Conservation (phyloP, 2,888 invertebrate species). For the Cataglyphis livida region DNA sequence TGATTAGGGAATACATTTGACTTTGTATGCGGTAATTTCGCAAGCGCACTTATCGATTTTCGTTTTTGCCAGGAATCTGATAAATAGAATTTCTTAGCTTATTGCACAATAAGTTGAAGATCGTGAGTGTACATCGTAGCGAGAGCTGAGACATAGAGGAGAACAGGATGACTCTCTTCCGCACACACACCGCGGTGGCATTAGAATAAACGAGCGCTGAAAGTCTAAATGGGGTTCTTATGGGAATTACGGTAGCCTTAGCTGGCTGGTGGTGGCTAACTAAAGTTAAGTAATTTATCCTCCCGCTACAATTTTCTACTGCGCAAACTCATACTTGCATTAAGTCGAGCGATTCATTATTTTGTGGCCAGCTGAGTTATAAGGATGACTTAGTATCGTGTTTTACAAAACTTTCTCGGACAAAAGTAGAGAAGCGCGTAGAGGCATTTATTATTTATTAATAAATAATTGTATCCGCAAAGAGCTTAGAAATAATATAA, state of each 20-base stretch:
- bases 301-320: slow-evolving; percentile 58
- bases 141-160: slow-evolving; percentile 25
- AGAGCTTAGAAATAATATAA: background rate
- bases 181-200: slow-evolving; percentile 32
- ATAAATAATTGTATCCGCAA: background rate
- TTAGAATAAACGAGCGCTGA: slow-evolving; percentile 71
- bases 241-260: slow-evolving; percentile 65
- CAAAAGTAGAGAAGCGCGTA: background rate
- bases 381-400: slow-evolving; percentile 46
- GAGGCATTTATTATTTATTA: slow-evolving; percentile 1
- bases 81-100: slow-evolving; percentile 51
- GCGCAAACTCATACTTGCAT: slow-evolving; percentile 47
- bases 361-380: slow-evolving; percentile 17
- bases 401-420: slow-evolving; percentile 22
- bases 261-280: slow-evolving; percentile 50
- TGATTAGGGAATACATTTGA: background rate
- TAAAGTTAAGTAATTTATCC: slow-evolving; percentile 67
- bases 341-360: slow-evolving; percentile 54
- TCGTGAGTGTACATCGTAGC: slow-evolving; percentile 28
- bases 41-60: slow-evolving; percentile 53
- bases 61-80: slow-evolving; percentile 58
- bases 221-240: slow-evolving; percentile 70
- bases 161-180: background rate
- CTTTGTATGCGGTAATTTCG: slow-evolving; percentile 13
- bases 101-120: slow-evolving; percentile 31